Evolutionary conservation across 1,140 invertebrate species (phyloP).

Genomic region (Drosophila sproati): DNA sequence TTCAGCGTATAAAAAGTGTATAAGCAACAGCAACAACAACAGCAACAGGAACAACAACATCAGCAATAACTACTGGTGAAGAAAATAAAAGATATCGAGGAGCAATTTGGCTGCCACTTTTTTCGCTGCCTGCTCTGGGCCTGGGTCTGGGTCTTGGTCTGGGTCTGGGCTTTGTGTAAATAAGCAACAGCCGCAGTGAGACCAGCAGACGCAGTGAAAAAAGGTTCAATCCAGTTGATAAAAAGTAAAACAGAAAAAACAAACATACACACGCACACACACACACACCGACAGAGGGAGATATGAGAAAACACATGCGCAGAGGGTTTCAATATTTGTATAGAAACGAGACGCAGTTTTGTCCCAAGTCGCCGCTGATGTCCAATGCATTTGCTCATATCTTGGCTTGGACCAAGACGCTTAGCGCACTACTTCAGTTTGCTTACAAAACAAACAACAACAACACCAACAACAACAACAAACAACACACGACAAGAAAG

Average conservation of each 20-base stretch:
- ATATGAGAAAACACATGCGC: constrained; percentile 44
- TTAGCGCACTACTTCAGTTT: constrained; percentile 65
- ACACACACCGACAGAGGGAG: constrained; percentile 7
- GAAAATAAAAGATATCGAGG: constrained; percentile 82
- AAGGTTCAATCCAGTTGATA: constrained; percentile 77
- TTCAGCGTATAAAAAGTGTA: constrained; percentile 20
- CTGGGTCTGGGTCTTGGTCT: constrained; percentile 1
- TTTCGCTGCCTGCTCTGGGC: constrained; percentile 32
- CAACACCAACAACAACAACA: constrained; percentile 57
- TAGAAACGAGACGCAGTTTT: constrained; percentile 66
- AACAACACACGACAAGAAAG: constrained; percentile 45
- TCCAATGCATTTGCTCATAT: constrained; percentile 22
- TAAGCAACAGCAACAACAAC: constrained; percentile 24
- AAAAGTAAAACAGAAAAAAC: constrained; percentile 52
- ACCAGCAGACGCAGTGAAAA: constrained; percentile 41
- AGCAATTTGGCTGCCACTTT: constrained; percentile 81
- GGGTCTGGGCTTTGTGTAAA: constrained; percentile 67
- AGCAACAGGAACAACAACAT: constrained; percentile 27
- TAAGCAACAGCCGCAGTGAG: constrained; percentile 56
- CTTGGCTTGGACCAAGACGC: constrained; percentile 56
- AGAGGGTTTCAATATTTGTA: constrained; percentile 75
- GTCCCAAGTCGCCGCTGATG: constrained; percentile 46
- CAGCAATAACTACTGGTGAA: constrained; percentile 56
- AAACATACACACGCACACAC: constrained; percentile 56
- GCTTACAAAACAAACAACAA: constrained; percentile 66